These are phyloP conservation scores for Pyrocephalus nanus DNA, from an alignment of 2,797 vertebrate species.

Conservation along the genomic window DNA sequence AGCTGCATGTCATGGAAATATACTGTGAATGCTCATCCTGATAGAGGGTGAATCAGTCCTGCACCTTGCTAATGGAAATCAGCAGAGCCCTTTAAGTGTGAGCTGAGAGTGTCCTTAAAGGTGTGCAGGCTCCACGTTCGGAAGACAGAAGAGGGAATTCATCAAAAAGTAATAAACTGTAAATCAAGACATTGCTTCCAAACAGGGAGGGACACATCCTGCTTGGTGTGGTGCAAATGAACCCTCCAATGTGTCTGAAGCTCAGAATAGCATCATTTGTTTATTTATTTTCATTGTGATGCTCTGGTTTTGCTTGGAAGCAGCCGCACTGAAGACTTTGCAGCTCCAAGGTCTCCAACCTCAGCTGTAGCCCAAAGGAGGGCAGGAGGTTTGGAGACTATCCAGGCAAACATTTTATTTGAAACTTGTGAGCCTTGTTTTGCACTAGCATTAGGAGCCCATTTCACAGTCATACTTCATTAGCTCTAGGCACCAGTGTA, in stretches of 20 bases:
- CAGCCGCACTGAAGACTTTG: neutral
- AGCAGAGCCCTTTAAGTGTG: neutral
- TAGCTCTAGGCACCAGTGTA: neutral
- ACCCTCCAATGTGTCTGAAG: neutral
- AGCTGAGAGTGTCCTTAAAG: neutral
- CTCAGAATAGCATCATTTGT: constrained; percentile 23
- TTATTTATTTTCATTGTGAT: constrained; percentile 54
- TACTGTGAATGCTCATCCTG: neutral
- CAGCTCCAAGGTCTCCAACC: neutral
- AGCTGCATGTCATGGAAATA: neutral
- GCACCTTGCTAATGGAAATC: neutral
- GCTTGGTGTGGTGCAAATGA: neutral
- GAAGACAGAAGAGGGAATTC: neutral
- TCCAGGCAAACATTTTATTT: constrained; percentile 25
- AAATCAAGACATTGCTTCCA: neutral
- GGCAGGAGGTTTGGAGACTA: constrained; percentile 29
- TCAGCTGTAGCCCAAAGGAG: constrained; percentile 31
- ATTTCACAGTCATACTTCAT: constrained; percentile 27
- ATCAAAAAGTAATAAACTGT: neutral
- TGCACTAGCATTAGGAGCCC: neutral
- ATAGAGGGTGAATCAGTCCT: neutral
- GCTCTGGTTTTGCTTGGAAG: constrained; percentile 46
- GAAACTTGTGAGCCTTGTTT: neutral
- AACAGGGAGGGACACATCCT: neutral
- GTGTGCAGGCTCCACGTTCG: neutral